Evolutionary conservation across 2,888 invertebrate genomes (phyloP), one percentile per base, ranked within the genome.

Genomic region (Dascillus cervinus): DNA sequence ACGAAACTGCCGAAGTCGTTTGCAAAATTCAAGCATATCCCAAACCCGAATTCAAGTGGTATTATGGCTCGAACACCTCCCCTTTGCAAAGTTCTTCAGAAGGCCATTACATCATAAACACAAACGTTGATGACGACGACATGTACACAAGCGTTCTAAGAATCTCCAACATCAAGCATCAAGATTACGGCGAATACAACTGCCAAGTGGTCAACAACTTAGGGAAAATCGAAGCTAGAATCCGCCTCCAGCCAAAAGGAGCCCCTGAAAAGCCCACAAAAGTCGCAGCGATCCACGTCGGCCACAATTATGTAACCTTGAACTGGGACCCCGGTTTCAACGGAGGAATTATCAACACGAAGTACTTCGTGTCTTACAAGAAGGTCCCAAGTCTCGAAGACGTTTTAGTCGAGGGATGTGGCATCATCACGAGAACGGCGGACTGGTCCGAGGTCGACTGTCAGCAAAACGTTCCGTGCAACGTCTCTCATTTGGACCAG

Each of bases 21-120:
- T 92, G 92, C 62, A 79, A 82, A 55, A 89, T 92, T 8, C 87
- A 89, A 56, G 89, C 92, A 0, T 92, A 88, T 63, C 92, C 92
- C 0, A 84, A 87, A 52, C 91, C 92, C 0, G 88, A 88, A 56
- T 90, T 92, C 64, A 88, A 90, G 53, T 94, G 92, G 92, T 85
- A 78, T 53, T 88, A 79, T 53, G 83, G 82, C 17, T 77, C 79
- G 3, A 83, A 84, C 59, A 70, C 75, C 0, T 77, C 82, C 0
- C 79, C 85, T 0, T 61, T 88, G 22, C 78, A 82, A 42, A 80
- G 83, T 60, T 82, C 84, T 1, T 82, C 84, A 2, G 86, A 87
- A 52, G 86, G 85, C 0, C 87, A 88, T 54, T 90, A 90, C 60
- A 82, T 87, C 54, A 84, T 89, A 23, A 84, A 80, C 48, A 82